These are phyloP conservation scores for Tenthredo mesomela DNA, from an alignment of 2,888 invertebrate species.

Conservation along the genomic window DNA sequence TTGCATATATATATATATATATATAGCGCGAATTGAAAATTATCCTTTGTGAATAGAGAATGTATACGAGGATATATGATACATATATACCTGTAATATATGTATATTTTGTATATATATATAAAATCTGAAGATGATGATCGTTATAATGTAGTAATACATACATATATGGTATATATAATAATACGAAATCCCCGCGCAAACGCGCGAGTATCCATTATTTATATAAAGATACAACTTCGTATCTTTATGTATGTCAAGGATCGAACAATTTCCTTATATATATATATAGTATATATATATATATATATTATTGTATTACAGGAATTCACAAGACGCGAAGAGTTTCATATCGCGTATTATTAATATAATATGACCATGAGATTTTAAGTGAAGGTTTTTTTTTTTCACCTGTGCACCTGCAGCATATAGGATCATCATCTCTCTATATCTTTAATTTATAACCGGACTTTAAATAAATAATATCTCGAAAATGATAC, in stretches of 20 bases:
- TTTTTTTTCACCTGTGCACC: neutral
- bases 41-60: no score
- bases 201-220: neutral
- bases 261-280: constrained; percentile 12
- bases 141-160: neutral
- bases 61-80: no score
- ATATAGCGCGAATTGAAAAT: no score
- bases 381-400: constrained; percentile 5
- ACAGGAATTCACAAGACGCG: neutral
- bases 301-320: neutral
- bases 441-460: neutral
- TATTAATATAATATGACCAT: neutral
- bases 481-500: neutral
- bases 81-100: no score
- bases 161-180: neutral
- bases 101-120: neutral
- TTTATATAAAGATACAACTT: neutral
- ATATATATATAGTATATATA: neutral
- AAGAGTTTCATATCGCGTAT: neutral
- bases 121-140: neutral
- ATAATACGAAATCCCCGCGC: neutral
- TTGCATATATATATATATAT: neutral
- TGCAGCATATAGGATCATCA: neutral
- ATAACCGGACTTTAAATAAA: neutral
- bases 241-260: constrained; percentile 10